Conservation (phyloP, 2,113 vertebrate species). For the Neodontobutis hainanensis region DNA sequence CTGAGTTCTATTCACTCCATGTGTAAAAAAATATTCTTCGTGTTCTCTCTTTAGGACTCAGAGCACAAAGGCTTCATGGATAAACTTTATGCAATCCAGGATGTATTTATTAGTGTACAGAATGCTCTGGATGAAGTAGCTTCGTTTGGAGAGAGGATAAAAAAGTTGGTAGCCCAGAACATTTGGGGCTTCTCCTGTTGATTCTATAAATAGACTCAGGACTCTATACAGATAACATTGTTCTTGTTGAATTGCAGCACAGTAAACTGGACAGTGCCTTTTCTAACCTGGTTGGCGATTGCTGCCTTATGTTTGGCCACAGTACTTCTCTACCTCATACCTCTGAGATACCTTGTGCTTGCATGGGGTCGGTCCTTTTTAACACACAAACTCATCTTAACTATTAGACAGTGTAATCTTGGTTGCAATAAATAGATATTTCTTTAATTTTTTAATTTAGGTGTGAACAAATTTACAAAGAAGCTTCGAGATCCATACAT, state of each 20-base stretch:
- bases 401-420: background rate
- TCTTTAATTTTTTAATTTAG: constrained; percentile 60
- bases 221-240: too few relatives aligned
- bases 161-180: constrained; percentile 83
- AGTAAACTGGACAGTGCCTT: constrained; percentile 94
- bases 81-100: constrained; percentile 95
- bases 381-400: background rate
- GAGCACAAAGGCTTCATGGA: constrained; percentile 93
- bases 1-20: too few relatives aligned
- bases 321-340: constrained; percentile 88
- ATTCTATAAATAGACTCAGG: too few relatives aligned
- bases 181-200: too few relatives aligned
- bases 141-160: constrained; percentile 89
- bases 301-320: constrained; percentile 83
- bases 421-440: rapidly evolving
- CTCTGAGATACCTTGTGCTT: constrained; percentile 91
- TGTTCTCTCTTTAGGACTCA: constrained; percentile 77
- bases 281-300: constrained; percentile 92
- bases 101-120: constrained; percentile 93
- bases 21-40: background rate
- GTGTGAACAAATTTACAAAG: constrained; percentile 97
- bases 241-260: constrained; percentile 74
- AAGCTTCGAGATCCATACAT: constrained; percentile 90
- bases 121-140: constrained; percentile 90
- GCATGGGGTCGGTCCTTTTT: constrained; percentile 87